These are phyloP conservation scores for Malacoraja senta DNA, from an alignment of 2,797 vertebrate genomes.

Conservation along the genomic window DNA sequence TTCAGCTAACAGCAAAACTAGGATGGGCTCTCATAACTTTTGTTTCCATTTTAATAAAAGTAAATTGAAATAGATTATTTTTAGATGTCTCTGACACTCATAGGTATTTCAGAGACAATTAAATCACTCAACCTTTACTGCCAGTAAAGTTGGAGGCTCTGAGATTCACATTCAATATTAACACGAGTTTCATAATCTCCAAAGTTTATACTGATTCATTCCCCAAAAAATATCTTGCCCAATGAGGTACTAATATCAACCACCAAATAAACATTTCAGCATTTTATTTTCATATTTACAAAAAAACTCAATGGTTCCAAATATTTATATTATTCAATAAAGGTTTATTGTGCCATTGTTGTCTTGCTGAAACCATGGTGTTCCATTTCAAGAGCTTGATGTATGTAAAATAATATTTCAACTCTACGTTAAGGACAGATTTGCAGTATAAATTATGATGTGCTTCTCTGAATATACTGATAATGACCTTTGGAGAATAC, in stretches of 20 bases:
- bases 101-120: too few species aligned
- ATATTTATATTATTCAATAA: neutral
- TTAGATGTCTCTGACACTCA: too few species aligned
- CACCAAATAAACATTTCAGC: too few species aligned
- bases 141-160: too few species aligned
- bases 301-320: neutral
- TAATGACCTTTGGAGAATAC: neutral
- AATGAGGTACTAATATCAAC: neutral
- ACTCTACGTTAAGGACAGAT: neutral
- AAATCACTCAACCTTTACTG: too few species aligned
- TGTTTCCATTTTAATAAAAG: too few species aligned
- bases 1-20: neutral
- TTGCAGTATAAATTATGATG: neutral
- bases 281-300: too few species aligned
- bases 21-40: neutral
- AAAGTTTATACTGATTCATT: neutral
- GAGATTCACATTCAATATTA: neutral
- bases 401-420: neutral
- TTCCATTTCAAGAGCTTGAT: neutral
- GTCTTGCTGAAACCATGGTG: neutral
- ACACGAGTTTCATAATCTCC: neutral
- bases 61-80: too few species aligned
- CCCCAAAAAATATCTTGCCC: neutral
- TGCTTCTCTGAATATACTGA: neutral
- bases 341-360: neutral